Base-by-base conservation (phyloP, 2,113 vertebrate species). In the Calcarius ornatus region DNA sequence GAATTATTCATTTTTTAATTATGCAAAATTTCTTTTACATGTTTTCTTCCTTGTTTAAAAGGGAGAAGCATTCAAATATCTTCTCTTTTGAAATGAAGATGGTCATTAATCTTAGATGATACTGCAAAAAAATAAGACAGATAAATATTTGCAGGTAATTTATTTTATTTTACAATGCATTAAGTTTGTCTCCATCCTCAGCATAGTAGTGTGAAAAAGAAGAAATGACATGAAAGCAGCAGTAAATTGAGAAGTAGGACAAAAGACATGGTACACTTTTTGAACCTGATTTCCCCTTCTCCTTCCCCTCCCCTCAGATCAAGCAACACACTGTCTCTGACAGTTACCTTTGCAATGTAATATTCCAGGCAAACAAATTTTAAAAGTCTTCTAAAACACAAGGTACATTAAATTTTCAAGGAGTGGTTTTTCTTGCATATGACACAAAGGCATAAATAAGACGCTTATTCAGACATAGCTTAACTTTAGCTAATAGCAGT, bases 161-260 rank as follows among this genome's bases (percentile, higher is more conserved):
- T 64, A 66, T 59, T 86, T 90, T 88, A 92, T 92, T 94, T 90
- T 94, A 63, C 31, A 68, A 3, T 71, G 21, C 45, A 71, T n/a
- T 69, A 76, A 25, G 13, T 81, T 91, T 65, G 30, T 23, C 70
- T 87, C 57, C 51, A 50, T 68, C 65, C 81, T 87, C 66, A 92
- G 60, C 63, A 50, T 5, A 77, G 37, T 19, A 85, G 40, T 80
- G 47, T 60, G 70, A 69, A 86, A 92, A 95, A 96, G 70, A 93
- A 91, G 85, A 89, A 90, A 73, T 63, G 15, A n/a, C 40, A 64
- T 38, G 80, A 95, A 94, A 92, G 79, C 20, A 48, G 56, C 48
- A 89, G 59, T 75, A 90, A 90, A 93, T 78, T 10, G n/a, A 88
- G 83, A 91, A 96, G 83, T 54, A 85, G 56, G 37, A 76, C 51